Percentiles rank a stretch among this genome's conserved stretches.
Evolutionary conservation across 2,113 vertebrate genomes (phyloP).

Genomic region (Tauraco erythrolophus): DNA sequence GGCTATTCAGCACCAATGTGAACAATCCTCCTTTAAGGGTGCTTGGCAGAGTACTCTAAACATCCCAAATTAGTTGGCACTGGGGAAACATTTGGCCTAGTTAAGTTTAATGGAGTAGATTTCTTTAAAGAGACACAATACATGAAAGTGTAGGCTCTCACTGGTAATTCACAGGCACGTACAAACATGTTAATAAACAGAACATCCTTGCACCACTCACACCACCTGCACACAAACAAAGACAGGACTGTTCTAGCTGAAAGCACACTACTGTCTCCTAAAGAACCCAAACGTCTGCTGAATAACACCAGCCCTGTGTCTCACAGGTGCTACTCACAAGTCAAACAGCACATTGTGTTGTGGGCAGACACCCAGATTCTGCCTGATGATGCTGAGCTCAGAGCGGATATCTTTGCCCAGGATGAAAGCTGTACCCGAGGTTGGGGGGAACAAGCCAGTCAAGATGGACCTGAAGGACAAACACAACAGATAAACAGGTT

Average conservation of each 20-base stretch:
- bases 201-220: not conserved
- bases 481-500: not conserved
- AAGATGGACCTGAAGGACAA: conserved; percentile 89
- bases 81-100: not conserved
- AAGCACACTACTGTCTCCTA: not conserved
- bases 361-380: conserved; percentile 94
- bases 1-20: not conserved
- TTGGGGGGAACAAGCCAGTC: conserved; percentile 94
- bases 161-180: not conserved
- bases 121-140: not conserved
- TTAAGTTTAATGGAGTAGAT: not conserved
- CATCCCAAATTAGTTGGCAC: not conserved
- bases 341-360: conserved; percentile 98
- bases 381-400: conserved; percentile 89
- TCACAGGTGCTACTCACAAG: conserved; percentile 82
- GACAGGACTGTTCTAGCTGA: not conserved
- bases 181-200: not conserved
- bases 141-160: not conserved
- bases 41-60: not conserved
- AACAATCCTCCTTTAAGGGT: not conserved
- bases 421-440: conserved; percentile 95
- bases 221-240: not conserved
- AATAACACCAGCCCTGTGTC: not conserved
- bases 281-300: rapidly evolving
- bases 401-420: conserved; percentile 92